Evolutionary conservation across 2,797 vertebrate species (phyloP).

Genomic region (Macroramphosus scolopax): DNA sequence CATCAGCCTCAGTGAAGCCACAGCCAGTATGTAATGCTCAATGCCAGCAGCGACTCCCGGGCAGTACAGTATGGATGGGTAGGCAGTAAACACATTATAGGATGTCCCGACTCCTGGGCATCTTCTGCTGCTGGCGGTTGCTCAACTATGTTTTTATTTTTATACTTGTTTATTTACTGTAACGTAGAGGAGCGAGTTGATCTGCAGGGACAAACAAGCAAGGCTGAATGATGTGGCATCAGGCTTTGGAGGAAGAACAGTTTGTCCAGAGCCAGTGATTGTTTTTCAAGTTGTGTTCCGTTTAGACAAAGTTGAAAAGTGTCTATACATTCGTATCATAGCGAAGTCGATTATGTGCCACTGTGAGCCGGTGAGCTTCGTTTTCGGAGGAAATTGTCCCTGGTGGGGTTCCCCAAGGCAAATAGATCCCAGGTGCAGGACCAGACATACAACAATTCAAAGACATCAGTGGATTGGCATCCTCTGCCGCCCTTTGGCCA

Average conservation of each 20-base stretch:
- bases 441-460: background rate
- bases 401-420: background rate
- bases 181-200: background rate
- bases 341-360: too few species aligned
- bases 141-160: background rate
- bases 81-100: constrained; percentile 28
- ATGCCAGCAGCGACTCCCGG: constrained; percentile 37
- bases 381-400: too few species aligned
- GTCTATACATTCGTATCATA: too few species aligned
- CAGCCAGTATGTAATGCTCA: constrained; percentile 39
- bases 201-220: background rate
- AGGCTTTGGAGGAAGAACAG: too few species aligned
- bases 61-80: constrained; percentile 47
- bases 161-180: background rate
- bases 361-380: too few species aligned
- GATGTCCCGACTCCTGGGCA: constrained; percentile 14
- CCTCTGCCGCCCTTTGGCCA: background rate
- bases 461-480: too few species aligned
- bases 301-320: too few species aligned
- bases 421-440: background rate
- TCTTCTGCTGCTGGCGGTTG: constrained; percentile 5
- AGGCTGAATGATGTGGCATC: too few species aligned
- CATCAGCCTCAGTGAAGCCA: constrained; percentile 23
- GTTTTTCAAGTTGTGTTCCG: too few species aligned
- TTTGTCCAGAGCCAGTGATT: constrained; percentile 1